Evolutionary conservation across 1,140 invertebrate genomes (phyloP).

Genomic region (Solenopsis invicta): DNA sequence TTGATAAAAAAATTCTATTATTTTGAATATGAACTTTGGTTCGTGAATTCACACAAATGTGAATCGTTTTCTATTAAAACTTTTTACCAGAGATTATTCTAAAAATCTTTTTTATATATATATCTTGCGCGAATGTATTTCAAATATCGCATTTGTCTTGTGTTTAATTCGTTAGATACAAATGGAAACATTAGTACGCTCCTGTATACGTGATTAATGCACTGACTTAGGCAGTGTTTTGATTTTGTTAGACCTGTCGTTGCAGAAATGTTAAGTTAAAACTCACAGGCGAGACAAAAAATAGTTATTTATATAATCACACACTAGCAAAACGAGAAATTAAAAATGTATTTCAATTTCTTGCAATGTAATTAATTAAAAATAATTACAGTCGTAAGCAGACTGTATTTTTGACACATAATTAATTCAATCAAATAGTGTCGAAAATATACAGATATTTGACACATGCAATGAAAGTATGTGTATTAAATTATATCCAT

Average conservation of each 20-base stretch:
- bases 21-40: too few relatives aligned
- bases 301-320: background rate
- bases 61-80: too few relatives aligned
- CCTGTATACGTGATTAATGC: background rate
- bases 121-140: background rate
- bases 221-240: background rate
- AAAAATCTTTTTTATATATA: background rate
- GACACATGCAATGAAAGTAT: background rate
- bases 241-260: slow-evolving; percentile 6
- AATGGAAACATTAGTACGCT: background rate
- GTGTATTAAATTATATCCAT: background rate
- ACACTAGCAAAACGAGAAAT: slow-evolving; percentile 1
- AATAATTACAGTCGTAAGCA: background rate
- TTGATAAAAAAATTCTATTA: too few relatives aligned
- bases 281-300: background rate
- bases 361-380: slow-evolving; percentile 9
- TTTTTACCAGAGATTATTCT: too few relatives aligned
- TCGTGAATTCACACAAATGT: too few relatives aligned
- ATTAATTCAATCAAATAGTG: background rate
- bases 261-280: slow-evolving; percentile 7
- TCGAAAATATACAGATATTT: too few relatives aligned
- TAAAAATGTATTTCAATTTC: background rate
- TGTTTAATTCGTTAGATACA: background rate
- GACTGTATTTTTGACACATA: background rate
- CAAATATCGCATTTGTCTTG: background rate